Evolutionary conservation across 1,140 invertebrate species (phyloP), one percentile per base, ranked within the genome.

Genomic region (Sipha flava): DNA sequence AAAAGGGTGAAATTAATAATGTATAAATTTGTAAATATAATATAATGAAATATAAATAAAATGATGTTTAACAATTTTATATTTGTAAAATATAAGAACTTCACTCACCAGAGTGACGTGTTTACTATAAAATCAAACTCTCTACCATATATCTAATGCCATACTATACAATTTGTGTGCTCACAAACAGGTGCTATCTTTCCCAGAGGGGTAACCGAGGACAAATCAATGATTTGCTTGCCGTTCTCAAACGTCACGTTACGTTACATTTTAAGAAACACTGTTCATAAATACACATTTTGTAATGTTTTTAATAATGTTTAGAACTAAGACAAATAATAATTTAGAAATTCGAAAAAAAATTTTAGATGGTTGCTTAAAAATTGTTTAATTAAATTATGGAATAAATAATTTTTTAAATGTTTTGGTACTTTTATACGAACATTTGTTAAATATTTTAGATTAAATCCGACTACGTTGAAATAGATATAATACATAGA

Each of bases 191-290:
- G 73, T 77, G 73, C 34, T 57, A 26, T 59, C 52, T 59, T 77
- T 77, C 73, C 73, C 73, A 77, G 66, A 77, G 73, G 72, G 73
- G 73, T 26, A 57, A 59, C 73, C n/a, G 47, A 54, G 37, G 37
- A 59, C 52, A 77, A 77, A 77, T 77, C 73, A 77, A 77, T 77
- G 73, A 77, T 77, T 57, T 37, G 21, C 73, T 77, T 12, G 49
- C n/a, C 37, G 47, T 54, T 77, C 52, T 77, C 43, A n/a, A 37
- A 57, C 52, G 34, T 47, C 43, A 31, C 40, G 66, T 70, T 7
- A 70, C 23, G 21, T 68, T 10, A 10, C 23, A 18, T 43, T 26
- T 7, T 45, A 43, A 23, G 6, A 12, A 7, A 43, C 64, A 68
- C 21, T 16, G 12, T 23, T 26, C 37, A 14, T 37, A 21, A 64